Percentiles rank a stretch among this genome's conserved stretches.
phyloP scores from a whole-genome alignment of 2,113 vertebrate species.

The Ceyx cyanopectus region DNA sequence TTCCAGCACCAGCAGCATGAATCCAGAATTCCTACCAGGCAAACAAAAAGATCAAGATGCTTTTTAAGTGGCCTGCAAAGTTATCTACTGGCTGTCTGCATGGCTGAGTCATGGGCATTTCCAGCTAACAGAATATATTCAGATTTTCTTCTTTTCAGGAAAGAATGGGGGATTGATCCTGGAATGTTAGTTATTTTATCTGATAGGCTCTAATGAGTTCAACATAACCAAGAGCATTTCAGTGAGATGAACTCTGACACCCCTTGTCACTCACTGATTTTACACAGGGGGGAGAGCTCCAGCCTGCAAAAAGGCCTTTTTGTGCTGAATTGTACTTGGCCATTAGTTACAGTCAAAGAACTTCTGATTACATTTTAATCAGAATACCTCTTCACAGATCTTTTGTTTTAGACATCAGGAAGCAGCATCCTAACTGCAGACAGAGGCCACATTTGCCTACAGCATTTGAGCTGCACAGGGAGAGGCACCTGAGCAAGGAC shows the following conservation, averaged over 20 bases:
- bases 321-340: conserved; percentile 76
- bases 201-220: conserved; percentile 80
- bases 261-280: conserved; percentile 77
- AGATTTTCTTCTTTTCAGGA: conserved; percentile 65
- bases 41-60: conserved; percentile 69
- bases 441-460: conserved; percentile 12
- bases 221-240: conserved; percentile 76
- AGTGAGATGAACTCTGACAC: conserved; percentile 83
- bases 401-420: conserved; percentile 59
- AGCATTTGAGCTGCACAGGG: neutral
- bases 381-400: conserved; percentile 76
- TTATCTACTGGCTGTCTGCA: conserved; percentile 61
- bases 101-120: conserved; percentile 61
- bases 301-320: conserved; percentile 78
- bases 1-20: conserved; percentile 41
- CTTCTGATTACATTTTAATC: conserved; percentile 78
- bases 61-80: conserved; percentile 61
- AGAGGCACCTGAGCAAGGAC: neutral
- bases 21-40: conserved; percentile 46
- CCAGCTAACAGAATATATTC: conserved; percentile 67
- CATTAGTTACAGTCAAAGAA: conserved; percentile 78
- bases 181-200: conserved; percentile 84
- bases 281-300: conserved; percentile 78
- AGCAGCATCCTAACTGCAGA: neutral
- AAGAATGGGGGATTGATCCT: conserved; percentile 75